Percentiles rank a stretch among this genome's conserved stretches.
These are phyloP conservation scores for Prorops nasuta DNA, from an alignment of 1,140 invertebrate species.

Conservation along the genomic window DNA sequence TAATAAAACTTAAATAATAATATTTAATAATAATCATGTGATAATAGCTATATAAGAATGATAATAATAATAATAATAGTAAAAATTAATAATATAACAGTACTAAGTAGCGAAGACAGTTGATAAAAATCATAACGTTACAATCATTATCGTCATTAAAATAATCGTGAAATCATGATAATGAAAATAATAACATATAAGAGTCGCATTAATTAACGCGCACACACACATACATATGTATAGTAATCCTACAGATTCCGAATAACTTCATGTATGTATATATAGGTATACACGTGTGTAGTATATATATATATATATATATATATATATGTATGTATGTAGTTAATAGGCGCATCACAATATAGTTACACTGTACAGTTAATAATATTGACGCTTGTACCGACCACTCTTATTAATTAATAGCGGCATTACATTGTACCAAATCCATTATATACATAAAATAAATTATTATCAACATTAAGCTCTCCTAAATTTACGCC, in stretches of 20 bases:
- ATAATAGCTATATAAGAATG: slow-evolving; percentile 25
- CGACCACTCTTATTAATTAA: slow-evolving; percentile 21
- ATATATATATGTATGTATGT: slow-evolving; percentile 43
- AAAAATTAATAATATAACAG: slow-evolving; percentile 2
- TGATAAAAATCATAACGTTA: neutral
- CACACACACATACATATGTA: slow-evolving; percentile 11
- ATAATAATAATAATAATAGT: slow-evolving; percentile 2
- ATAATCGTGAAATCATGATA: neutral
- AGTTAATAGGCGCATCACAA: slow-evolving; percentile 55
- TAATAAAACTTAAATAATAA: no score
- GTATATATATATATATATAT: slow-evolving; percentile 15
- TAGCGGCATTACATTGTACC: slow-evolving; percentile 44
- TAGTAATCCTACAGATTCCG: no score
- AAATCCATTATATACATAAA: slow-evolving; percentile 55
- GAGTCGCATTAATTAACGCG: neutral
- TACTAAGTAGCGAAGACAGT: no score
- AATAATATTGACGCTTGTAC: slow-evolving; percentile 46
- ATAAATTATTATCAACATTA: slow-evolving; percentile 58
- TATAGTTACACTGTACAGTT: slow-evolving; percentile 59
- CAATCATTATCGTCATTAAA: neutral
- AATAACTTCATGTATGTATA: no score
- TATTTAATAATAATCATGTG: slow-evolving; percentile 25
- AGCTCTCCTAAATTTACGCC: slow-evolving; percentile 40
- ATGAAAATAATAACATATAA: slow-evolving; percentile 28
- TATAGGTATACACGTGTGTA: slow-evolving; percentile 3